Evolutionary conservation across 2,113 vertebrate species (phyloP).

Genomic region (Oryzias curvinotus): DNA sequence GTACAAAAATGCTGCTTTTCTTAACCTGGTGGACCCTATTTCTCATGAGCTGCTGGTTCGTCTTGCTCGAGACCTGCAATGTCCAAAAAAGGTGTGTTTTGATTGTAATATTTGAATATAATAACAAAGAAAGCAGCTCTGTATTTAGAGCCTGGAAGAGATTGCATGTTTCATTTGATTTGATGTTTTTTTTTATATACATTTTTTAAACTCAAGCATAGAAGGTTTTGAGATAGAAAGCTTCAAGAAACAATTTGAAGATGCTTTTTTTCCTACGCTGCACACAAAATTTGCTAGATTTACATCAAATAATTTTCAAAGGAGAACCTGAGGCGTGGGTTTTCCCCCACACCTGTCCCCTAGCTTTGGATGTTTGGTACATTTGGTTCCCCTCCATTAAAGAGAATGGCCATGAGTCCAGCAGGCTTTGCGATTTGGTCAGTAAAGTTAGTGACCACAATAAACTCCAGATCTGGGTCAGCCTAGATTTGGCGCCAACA

Average conservation of each 20-base stretch:
- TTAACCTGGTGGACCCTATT: slow-evolving; percentile 91
- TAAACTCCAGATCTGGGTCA: background rate
- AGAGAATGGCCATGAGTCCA: slow-evolving; percentile 4
- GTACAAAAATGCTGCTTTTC: slow-evolving; percentile 87
- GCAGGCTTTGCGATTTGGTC: slow-evolving; percentile 6
- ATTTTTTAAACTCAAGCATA: too few relatives aligned
- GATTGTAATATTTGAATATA: background rate
- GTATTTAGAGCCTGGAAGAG: too few relatives aligned
- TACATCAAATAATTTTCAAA: too few relatives aligned
- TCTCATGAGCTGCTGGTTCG: slow-evolving; percentile 87
- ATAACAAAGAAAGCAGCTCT: background rate
- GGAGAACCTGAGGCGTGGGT: too few relatives aligned
- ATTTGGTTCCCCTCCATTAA: background rate
- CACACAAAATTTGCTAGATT: too few relatives aligned
- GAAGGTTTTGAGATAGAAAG: too few relatives aligned
- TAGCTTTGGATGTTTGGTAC: background rate
- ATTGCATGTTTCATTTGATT: too few relatives aligned
- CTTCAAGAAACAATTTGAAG: too few relatives aligned
- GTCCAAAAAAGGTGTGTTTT: slow-evolving; percentile 85
- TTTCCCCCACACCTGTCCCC: slow-evolving; percentile 12
- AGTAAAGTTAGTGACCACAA: background rate
- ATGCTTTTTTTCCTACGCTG: too few relatives aligned
- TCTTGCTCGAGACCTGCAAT: slow-evolving; percentile 87
- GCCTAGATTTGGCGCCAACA: slow-evolving; percentile 10
- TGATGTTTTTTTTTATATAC: too few relatives aligned